Evolutionary conservation across 2,113 vertebrate species (phyloP), one percentile per base, ranked within the genome.

Genomic region (Cygnus atratus): DNA sequence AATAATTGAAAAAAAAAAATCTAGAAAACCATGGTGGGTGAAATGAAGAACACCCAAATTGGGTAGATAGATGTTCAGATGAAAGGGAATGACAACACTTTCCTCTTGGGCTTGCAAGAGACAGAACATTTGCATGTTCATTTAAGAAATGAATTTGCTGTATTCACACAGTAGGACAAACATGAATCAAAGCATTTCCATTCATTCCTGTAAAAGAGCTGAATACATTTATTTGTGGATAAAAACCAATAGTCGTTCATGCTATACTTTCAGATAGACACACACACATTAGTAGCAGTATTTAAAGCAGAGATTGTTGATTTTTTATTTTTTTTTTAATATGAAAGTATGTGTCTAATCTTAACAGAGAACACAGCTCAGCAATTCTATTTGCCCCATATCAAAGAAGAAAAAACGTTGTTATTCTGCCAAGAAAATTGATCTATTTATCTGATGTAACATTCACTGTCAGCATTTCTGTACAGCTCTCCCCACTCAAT

Each of bases 391-490:
- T 92, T 90, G 76, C 71, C 93, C 81, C 63, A 10, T 84, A 93
- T 84, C 84, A 84, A 94, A 90, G 90, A 35, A 72, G 67, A 84
- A 75, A 81, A 84, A 95, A 88, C 46, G 90, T 62, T 95, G 93
- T 84, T 95, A 70, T 87, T 95, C 78, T 95, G 87, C 89, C 90
- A 93, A 75, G 94, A 89, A 96, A 96, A 95, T 55, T 35, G 90
- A 96, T 95, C 85, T 93, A 74, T 95, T 96, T 93, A 93, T 94
- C 90, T 95, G 71, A 84, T 90, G 62, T 65, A 86, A 73, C 15
- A 1, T 62, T 81, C 57, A 57, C 67, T 62, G 90, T 91, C 84
- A 93, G 84, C 88, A 72, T 79, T 88, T 86, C 50, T 83, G 29
- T 24, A 44, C 44, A 37, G 39, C 15, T 67, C 41, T 78, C 62